These are phyloP conservation scores for Rhingia rostrata DNA, from an alignment of 2,888 invertebrate species.

Conservation along the genomic window DNA sequence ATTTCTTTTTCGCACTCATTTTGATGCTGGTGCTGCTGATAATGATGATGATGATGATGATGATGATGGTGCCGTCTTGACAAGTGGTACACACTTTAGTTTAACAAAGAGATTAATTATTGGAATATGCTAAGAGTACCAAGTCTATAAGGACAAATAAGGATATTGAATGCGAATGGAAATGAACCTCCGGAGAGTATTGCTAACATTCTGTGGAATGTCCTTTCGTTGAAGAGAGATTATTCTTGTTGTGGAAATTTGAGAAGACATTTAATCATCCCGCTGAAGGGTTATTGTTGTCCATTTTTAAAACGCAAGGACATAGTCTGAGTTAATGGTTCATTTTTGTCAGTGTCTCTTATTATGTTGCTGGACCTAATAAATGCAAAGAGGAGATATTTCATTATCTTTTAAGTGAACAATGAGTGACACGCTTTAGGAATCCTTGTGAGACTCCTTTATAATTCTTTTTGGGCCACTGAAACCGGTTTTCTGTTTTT, in stretches of 20 bases:
- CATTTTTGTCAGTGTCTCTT: slow-evolving; percentile 7
- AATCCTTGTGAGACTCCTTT: background rate
- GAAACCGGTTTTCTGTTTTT: too few relatives aligned
- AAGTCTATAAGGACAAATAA: slow-evolving; percentile 38
- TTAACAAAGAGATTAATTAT: slow-evolving; percentile 69
- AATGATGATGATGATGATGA: slow-evolving; percentile 35
- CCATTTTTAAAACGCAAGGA: slow-evolving; percentile 1
- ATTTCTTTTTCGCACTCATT: slow-evolving; percentile 66
- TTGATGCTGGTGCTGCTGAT: slow-evolving; percentile 44
- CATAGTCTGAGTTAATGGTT: slow-evolving; percentile 11
- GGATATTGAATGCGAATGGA: slow-evolving; percentile 55
- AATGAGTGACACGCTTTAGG: background rate
- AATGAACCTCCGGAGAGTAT: slow-evolving; percentile 32
- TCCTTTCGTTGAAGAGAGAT: slow-evolving; percentile 48
- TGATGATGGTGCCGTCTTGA: slow-evolving; percentile 9
- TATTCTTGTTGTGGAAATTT: slow-evolving; percentile 18
- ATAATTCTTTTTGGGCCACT: too few relatives aligned
- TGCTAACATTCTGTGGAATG: slow-evolving; percentile 59
- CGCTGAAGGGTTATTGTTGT: slow-evolving; percentile 10
- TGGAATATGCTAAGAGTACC: slow-evolving; percentile 22
- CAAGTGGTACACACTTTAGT: slow-evolving; percentile 31
- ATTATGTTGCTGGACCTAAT: slow-evolving; percentile 16
- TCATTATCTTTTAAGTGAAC: slow-evolving; percentile 13
- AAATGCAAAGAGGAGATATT: background rate
- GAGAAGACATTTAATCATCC: slow-evolving; percentile 20